Evolutionary conservation across 2,113 vertebrate species (phyloP).

Genomic region (Atlantisia rogersi): DNA sequence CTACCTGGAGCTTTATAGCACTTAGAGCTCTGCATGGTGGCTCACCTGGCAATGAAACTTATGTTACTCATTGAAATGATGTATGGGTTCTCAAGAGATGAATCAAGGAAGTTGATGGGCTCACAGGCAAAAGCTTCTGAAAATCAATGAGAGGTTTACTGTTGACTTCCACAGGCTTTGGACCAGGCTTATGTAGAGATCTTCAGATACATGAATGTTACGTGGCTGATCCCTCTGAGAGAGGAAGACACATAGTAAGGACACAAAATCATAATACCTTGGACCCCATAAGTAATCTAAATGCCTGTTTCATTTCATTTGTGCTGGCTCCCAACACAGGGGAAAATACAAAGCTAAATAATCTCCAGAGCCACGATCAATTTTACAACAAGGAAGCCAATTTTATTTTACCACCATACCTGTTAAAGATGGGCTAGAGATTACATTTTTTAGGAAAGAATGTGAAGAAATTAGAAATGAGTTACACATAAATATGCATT

Average conservation of each 20-base stretch:
- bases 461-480: not conserved
- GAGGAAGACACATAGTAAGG: not conserved
- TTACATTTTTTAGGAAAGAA: not conserved
- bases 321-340: not conserved
- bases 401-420: not conserved
- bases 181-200: not conserved
- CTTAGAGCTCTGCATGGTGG: not conserved
- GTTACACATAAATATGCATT: not conserved
- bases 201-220: not conserved
- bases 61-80: not conserved
- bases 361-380: not conserved
- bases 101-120: not conserved
- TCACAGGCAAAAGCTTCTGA: not conserved
- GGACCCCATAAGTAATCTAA: not conserved
- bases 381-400: not conserved
- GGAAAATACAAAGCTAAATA: not conserved
- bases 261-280: not conserved
- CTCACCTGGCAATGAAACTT: not conserved
- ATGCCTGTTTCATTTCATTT: not conserved
- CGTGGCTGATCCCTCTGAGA: not conserved
- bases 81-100: not conserved
- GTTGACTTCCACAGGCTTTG: not conserved
- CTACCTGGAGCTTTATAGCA: not conserved
- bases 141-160: slow-evolving; percentile 34
- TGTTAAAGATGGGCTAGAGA: not conserved